Base-by-base conservation (phyloP, 1,140 invertebrate genomes). In the Listronotus bonariensis region DNA sequence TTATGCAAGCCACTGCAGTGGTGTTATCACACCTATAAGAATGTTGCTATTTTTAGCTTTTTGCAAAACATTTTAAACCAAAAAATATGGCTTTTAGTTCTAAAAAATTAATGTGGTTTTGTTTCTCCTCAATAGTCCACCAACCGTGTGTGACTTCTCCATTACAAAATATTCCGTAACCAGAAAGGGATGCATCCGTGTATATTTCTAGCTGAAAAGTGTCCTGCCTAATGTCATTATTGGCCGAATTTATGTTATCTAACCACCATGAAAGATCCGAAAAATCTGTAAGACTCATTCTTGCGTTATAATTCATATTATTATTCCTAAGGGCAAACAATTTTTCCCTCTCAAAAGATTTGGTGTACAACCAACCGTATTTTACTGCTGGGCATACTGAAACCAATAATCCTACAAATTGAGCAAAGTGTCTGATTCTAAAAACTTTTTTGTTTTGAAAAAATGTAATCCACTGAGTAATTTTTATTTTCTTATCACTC, bases 1-100 rank as follows among this genome's bases (percentile, higher is more conserved):
- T 72, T 12, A 74, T 56, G 34, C 71, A 72, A 2, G 64, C 17
- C 0, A 73, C 43, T 0, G 65, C 68, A 12, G 72, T 76, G 7
- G 71, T 71, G 32, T 77, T 74, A 46, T 77, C 71, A 10, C 68
- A 56, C 43, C 55, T 26, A 2, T 74, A 45, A 69, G 54, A 32
- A 65, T 70, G 17, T 69, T 54, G n/a, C n/a, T n/a, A n/a, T 7
- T 6, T 7, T 38, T 40, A 32, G 10, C 15, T 43, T 15, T 17
- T 32, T 2, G 38, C 51, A 18, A 63, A 63, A 17, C 51, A 43
- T 38, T 63, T 55, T 0, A 63, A 0, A 6, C 51, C 51, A 8
- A 20, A 31, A 46, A 42, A 63, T 38, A 45, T 18, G 2, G 60
- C 52, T 6, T 38, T 9, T 4, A 61, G n/a, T 38, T 61, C 58